phyloP scores from a whole-genome alignment of 2,888 invertebrate genomes.

The Leistus spinibarbis region DNA sequence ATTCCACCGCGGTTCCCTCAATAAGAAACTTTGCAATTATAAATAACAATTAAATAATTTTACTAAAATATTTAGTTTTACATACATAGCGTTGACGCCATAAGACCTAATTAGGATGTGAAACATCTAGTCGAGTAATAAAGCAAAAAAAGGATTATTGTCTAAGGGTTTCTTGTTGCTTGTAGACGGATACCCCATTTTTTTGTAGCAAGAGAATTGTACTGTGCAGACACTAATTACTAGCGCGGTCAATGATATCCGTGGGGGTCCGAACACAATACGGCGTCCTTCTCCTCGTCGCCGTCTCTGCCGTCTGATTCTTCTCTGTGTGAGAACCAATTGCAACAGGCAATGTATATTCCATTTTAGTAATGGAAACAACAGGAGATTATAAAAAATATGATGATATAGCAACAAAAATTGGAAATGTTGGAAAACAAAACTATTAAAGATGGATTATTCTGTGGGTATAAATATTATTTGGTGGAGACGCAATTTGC shows the following conservation, averaged over 20 bases:
- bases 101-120: too few species aligned
- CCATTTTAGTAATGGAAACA: neutral
- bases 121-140: too few species aligned
- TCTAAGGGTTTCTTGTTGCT: too few species aligned
- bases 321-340: neutral
- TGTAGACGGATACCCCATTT: neutral
- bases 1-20: too few species aligned
- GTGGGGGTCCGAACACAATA: neutral
- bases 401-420: neutral
- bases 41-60: too few species aligned
- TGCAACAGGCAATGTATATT: neutral
- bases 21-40: too few species aligned
- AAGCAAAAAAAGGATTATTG: too few species aligned
- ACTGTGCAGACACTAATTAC: neutral
- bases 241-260: neutral
- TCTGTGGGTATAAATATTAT: neutral
- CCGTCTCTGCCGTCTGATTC: neutral
- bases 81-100: too few species aligned
- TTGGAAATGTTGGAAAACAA: neutral
- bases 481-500: neutral
- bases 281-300: neutral
- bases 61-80: too few species aligned
- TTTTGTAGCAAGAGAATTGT: neutral
- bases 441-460: neutral
- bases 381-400: constrained; percentile 5